phyloP scores from a whole-genome alignment of 2,888 invertebrate species.

The Brachyopa scutellaris region DNA sequence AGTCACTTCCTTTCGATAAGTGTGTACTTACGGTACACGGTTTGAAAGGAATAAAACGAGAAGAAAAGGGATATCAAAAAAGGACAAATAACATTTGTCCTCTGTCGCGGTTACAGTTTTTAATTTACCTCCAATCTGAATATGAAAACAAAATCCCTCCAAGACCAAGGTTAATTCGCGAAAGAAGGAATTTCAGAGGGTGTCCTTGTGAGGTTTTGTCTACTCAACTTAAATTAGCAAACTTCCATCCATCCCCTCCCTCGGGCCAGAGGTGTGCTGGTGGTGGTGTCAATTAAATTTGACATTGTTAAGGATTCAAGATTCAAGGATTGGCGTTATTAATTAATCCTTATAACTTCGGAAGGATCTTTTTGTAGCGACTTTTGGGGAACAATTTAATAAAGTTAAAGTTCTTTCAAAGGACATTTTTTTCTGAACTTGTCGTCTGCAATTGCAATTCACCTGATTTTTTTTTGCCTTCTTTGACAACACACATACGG shows the following conservation, averaged over 20 bases:
- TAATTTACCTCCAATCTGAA: constrained; percentile 25
- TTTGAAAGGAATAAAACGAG: background rate
- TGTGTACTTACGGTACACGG: constrained; percentile 55
- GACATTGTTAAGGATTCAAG: constrained; percentile 66
- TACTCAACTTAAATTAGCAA: constrained; percentile 57
- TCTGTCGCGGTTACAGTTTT: constrained; percentile 37
- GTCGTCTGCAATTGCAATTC: constrained; percentile 62
- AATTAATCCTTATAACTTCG: constrained; percentile 34
- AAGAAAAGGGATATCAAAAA: background rate
- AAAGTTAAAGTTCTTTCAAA: constrained; percentile 50
- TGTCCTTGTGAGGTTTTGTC: constrained; percentile 37
- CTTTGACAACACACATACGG: background rate
- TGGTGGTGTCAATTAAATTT: constrained; percentile 69
- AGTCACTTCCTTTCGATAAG: constrained; percentile 70
- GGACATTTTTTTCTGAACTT: constrained; percentile 2
- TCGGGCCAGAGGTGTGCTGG: too few relatives aligned
- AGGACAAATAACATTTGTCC: constrained; percentile 38
- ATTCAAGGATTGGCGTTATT: constrained; percentile 66
- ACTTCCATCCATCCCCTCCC: constrained; percentile 26
- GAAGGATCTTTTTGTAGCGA: background rate
- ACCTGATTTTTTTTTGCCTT: constrained; percentile 40
- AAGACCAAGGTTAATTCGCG: constrained; percentile 47
- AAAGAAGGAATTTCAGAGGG: constrained; percentile 20
- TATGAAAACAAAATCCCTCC: constrained; percentile 3
- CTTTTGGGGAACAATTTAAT: constrained; percentile 45